These are phyloP conservation scores for Excalfactoria chinensis DNA, from an alignment of 2,113 vertebrate species.

Conservation along the genomic window DNA sequence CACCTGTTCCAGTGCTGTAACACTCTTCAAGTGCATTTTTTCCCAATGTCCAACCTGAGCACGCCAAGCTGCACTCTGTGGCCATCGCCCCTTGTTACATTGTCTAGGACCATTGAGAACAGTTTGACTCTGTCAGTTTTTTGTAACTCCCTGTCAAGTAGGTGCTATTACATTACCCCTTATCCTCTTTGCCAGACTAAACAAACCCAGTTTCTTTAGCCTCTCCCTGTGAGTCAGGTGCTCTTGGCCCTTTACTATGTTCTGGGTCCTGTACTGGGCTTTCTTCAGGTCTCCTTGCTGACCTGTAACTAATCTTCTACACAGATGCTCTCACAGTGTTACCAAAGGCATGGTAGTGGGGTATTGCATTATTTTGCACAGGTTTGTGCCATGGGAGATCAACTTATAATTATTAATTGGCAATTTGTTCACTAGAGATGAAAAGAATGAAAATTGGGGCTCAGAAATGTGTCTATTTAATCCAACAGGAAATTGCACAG, in stretches of 20 bases:
- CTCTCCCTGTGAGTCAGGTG: slow-evolving; percentile 14
- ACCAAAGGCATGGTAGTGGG: rapidly evolving
- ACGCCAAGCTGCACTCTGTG: neutral
- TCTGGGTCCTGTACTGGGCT: neutral
- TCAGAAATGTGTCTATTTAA: neutral
- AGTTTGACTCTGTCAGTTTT: slow-evolving; percentile 3
- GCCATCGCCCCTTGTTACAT: neutral
- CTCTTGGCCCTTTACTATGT: neutral
- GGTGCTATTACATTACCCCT: slow-evolving; percentile 14
- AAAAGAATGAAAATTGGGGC: neutral
- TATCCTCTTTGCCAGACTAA: slow-evolving; percentile 47
- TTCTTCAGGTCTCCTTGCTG: neutral
- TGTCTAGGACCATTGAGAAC: neutral
- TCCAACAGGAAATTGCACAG: neutral
- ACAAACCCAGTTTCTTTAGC: slow-evolving; percentile 20
- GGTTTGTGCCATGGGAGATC: neutral
- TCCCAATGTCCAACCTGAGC: neutral
- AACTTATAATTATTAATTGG: neutral
- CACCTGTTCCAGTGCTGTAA: neutral
- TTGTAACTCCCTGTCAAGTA: slow-evolving; percentile 36
- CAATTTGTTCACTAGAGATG: neutral
- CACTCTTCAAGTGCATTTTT: neutral
- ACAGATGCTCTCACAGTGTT: neutral
- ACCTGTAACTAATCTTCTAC: neutral
- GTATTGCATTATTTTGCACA: neutral